These are phyloP conservation scores for Salvelinus namaycush DNA, from an alignment of 2,113 vertebrate genomes.

Conservation along the genomic window DNA sequence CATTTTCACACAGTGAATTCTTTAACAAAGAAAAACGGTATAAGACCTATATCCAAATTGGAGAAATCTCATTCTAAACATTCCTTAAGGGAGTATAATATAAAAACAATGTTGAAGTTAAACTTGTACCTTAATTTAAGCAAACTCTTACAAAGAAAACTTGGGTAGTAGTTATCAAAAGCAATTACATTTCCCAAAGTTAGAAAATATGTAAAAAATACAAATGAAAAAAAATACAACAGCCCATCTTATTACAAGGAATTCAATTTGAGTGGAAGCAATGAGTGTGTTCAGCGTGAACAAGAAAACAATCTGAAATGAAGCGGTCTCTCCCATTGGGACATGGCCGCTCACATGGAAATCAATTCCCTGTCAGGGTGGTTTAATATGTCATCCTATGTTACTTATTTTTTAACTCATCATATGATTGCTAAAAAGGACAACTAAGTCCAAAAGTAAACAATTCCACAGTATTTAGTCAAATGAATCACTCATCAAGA, in stretches of 20 bases:
- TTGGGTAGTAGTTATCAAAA: conserved; percentile 44
- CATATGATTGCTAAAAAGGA: too few relatives aligned
- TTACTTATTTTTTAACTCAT: too few relatives aligned
- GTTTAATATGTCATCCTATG: neutral
- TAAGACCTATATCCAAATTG: conserved; percentile 64
- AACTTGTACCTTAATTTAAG: conserved; percentile 61
- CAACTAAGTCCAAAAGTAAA: too few relatives aligned
- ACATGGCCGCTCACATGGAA: conserved; percentile 25
- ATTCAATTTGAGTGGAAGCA: too few relatives aligned
- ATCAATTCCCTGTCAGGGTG: conserved; percentile 14
- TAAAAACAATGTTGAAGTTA: conserved; percentile 52
- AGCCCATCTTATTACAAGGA: too few relatives aligned
- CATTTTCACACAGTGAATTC: conserved; percentile 70
- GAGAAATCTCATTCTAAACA: conserved; percentile 66
- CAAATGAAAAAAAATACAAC: too few relatives aligned
- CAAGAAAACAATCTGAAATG: conserved; percentile 18
- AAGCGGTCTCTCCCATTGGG: conserved; percentile 35
- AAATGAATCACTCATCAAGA: too few relatives aligned
- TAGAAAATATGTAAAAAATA: neutral
- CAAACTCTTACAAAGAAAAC: conserved; percentile 24
- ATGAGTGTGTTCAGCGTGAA: too few relatives aligned
- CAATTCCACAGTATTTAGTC: too few relatives aligned
- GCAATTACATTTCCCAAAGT: too few relatives aligned
- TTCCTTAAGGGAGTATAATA: conserved; percentile 69
- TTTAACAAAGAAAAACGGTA: conserved; percentile 53